These are phyloP conservation scores for Solea solea DNA, from an alignment of 2,113 vertebrate genomes.

Conservation along the genomic window DNA sequence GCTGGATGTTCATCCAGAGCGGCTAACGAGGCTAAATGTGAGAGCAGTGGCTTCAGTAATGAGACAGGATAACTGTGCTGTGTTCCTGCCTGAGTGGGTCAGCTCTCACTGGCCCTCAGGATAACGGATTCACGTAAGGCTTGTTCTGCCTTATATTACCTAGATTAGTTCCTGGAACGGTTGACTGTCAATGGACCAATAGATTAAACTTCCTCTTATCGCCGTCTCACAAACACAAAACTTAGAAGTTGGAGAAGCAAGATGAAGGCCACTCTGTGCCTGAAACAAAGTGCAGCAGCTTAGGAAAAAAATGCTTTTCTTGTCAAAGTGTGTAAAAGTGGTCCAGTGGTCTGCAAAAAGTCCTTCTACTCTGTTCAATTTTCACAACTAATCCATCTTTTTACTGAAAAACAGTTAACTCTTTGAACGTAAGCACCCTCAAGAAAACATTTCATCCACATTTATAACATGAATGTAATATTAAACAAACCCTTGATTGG, in stretches of 20 bases:
- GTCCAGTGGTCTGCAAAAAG: no score
- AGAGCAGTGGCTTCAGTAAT: slow-evolving; percentile 76
- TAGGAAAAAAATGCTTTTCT: neutral
- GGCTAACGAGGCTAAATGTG: slow-evolving; percentile 78
- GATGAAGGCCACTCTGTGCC: slow-evolving; percentile 13
- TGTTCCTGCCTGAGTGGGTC: slow-evolving; percentile 66
- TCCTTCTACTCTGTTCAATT: no score
- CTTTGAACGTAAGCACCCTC: no score
- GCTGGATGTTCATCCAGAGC: slow-evolving; percentile 71
- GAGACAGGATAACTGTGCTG: slow-evolving; percentile 70
- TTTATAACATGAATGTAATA: no score
- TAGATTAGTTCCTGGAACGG: slow-evolving; percentile 40
- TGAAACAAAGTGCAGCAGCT: slow-evolving; percentile 16
- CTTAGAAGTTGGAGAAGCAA: slow-evolving; percentile 7
- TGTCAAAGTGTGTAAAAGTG: neutral
- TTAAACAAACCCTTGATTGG: no score
- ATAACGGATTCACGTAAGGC: slow-evolving; percentile 50
- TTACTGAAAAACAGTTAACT: no score
- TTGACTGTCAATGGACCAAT: slow-evolving; percentile 19
- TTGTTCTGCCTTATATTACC: slow-evolving; percentile 43
- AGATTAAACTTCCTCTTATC: slow-evolving; percentile 31
- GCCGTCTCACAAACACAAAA: slow-evolving; percentile 32
- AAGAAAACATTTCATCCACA: no score
- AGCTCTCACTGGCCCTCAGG: slow-evolving; percentile 65
- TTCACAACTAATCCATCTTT: no score